Base-by-base conservation (phyloP, 2,888 invertebrate genomes). In the Himalopsyche japonica region DNA sequence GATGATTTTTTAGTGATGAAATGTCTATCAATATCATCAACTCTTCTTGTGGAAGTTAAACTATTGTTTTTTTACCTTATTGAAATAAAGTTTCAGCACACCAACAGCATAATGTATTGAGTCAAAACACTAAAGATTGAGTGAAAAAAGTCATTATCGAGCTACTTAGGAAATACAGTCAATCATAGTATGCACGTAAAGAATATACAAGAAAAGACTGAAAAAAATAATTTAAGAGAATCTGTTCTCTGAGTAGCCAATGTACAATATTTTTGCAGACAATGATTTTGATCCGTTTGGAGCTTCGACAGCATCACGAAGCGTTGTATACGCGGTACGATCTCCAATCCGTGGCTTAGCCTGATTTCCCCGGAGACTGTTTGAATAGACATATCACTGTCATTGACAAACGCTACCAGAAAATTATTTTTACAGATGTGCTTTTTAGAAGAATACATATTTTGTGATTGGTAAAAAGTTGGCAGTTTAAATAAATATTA, bases 301-400 rank as follows among this genome's bases (percentile, higher is more conserved):
- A 57, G 7, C 24, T 8, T 57, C 57, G 57, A 57, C 57, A 57
- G 57, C 2, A 57, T 10, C 76, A 27, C n/a, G 37, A 76, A 76
- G 37, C 76, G 76, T 76, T 76, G 76, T 57, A 57, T 57, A 57
- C 6, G 57, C 57, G 20, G 20, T 24, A 57, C 20, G 57, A 57
- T 57, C 57, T 80, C 30, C 43, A 27, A 64, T 79, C 76, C 80
- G 24, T 82, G 81, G 86, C 85, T 86, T 86, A 86, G 76, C 79
- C 76, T 82, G 84, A 87, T 87, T 87, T 87, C 87, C 87, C 87
- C 27, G 3, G 87, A 78, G 87, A 49, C 47, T 24, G 20, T 77
- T 64, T 86, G 84, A 84, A 86, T 84, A 81, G 82, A 84, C 82
- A 32, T 76, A 57, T 80, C 43, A 18, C 47, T 30, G 80, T 37